A percentile compares a stretch with the other conserved stretches of the same genome.
These are phyloP conservation scores for Yponomeuta sedellus DNA, from an alignment of 2,888 invertebrate species.

Conservation along the genomic window DNA sequence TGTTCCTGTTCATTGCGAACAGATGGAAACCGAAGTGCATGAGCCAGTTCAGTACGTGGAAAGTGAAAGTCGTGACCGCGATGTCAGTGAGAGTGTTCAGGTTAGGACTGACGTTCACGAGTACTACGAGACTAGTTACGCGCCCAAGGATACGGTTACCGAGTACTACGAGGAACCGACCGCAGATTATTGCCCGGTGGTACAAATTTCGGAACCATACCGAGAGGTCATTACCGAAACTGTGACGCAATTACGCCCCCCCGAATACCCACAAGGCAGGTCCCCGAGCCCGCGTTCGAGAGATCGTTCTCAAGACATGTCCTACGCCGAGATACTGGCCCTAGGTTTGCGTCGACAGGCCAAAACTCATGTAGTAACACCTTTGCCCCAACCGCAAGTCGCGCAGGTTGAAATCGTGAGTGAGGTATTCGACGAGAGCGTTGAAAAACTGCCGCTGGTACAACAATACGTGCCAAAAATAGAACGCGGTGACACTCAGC, in stretches of 20 bases:
- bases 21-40: slow-evolving; percentile 29
- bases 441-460: slow-evolving; percentile 38
- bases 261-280: slow-evolving; percentile 33
- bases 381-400: slow-evolving; percentile 55
- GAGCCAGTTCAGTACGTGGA: slow-evolving; percentile 32
- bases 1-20: slow-evolving; percentile 39
- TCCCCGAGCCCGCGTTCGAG: slow-evolving; percentile 42
- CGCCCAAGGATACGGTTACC: slow-evolving; percentile 23
- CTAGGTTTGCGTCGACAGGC: slow-evolving; percentile 75
- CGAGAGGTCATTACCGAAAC: slow-evolving; percentile 19
- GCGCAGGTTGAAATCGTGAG: slow-evolving; percentile 58
- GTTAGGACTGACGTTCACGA: slow-evolving; percentile 39
- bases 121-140: slow-evolving; percentile 31
- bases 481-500: slow-evolving; percentile 33
- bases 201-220: slow-evolving; percentile 23
- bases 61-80: slow-evolving; percentile 44
- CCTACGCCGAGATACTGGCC: slow-evolving; percentile 83
- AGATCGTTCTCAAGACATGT: slow-evolving; percentile 73
- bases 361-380: slow-evolving; percentile 38
- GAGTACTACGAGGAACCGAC: slow-evolving; percentile 30
- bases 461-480: slow-evolving; percentile 35
- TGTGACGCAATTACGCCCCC: slow-evolving; percentile 24
- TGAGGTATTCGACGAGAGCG: slow-evolving; percentile 49
- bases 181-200: slow-evolving; percentile 31
- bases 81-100: slow-evolving; percentile 55